These are phyloP conservation scores for Fratercula arctica DNA, from an alignment of 2,797 vertebrate genomes.

Conservation along the genomic window DNA sequence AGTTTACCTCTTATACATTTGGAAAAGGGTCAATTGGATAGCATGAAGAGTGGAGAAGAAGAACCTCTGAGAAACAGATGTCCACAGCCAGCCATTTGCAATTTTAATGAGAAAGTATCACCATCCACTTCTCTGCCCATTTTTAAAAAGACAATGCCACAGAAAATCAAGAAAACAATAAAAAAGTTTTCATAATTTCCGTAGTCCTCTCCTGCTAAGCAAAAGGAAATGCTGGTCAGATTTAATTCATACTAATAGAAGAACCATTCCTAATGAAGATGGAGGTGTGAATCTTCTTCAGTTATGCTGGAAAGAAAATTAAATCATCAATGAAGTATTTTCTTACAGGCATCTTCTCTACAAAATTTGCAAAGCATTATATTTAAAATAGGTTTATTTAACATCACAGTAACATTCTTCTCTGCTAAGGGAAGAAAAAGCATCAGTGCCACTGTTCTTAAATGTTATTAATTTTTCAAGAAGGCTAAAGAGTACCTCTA, in stretches of 20 bases:
- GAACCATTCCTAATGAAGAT: not conserved
- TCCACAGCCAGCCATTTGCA: not conserved
- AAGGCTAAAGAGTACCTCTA: slow-evolving; percentile 3
- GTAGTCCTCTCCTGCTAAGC: not conserved
- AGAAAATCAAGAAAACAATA: not conserved
- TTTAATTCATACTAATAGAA: not conserved
- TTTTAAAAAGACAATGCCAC: not conserved
- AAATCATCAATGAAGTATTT: not conserved
- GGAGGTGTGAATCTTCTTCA: not conserved
- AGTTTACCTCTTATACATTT: not conserved
- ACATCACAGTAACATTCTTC: not conserved
- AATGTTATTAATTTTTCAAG: not conserved
- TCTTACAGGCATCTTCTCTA: not conserved
- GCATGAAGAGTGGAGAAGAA: not conserved
- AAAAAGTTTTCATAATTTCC: not conserved
- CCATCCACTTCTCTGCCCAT: not conserved
- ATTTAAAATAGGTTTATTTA: not conserved
- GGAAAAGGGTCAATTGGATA: not conserved
- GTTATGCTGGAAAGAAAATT: not conserved
- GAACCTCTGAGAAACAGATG: not conserved
- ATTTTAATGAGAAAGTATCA: not conserved
- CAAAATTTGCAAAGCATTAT: not conserved
- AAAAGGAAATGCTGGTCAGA: not conserved
- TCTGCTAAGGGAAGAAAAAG: not conserved
- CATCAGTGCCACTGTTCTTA: not conserved